Evolutionary conservation across 2,113 vertebrate species (phyloP), one percentile per base, ranked within the genome.

Genomic region (Megaceryle torquata): DNA sequence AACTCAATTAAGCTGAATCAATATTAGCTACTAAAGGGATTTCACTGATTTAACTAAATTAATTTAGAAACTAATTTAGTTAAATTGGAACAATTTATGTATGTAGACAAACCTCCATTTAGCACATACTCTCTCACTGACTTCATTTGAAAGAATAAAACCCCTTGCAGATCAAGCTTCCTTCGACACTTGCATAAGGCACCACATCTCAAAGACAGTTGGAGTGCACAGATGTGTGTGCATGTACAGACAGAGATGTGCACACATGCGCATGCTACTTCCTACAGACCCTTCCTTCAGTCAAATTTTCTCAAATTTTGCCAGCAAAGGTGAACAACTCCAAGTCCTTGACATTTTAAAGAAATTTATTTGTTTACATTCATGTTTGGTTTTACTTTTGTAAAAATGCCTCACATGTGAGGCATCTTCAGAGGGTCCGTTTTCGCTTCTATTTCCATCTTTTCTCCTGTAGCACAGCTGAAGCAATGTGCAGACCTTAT

Each of bases 1-100:
- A 96, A 96, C 63, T 96, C 91, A 95, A 96, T 97, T 93, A 97
- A 91, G 25, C 31, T 82, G 74, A 92, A 94, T 95, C 86, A 92
- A 96, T 91, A 91, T 69, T 87, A 87, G 84, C 59, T 91, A 89
- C 83, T 84, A 92, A 93, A 89, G 80, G 91, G 81, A 70, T 87
- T 93, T 86, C 77, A 92, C 91, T 82, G 70, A 95, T 86, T 94
- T 74, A 95, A 95, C 81, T 43, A 79, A 94, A 96, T 94, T 91
- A 96, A 95, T 92, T 94, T 77, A 70, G 78, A 93, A 96, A 80
- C 88, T 61, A 95, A 94, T 91, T 95, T 94, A 85, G 83, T 93
- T 94, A 94, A 96, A 94, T 95, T 95, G 89, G 59, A 95, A 67
- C 67, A 74, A 93, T 92, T 94, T 96, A 54, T 84, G 77, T 93